Base-by-base conservation (phyloP, 1,140 invertebrate species). In the Aradophagus sp. region DNA sequence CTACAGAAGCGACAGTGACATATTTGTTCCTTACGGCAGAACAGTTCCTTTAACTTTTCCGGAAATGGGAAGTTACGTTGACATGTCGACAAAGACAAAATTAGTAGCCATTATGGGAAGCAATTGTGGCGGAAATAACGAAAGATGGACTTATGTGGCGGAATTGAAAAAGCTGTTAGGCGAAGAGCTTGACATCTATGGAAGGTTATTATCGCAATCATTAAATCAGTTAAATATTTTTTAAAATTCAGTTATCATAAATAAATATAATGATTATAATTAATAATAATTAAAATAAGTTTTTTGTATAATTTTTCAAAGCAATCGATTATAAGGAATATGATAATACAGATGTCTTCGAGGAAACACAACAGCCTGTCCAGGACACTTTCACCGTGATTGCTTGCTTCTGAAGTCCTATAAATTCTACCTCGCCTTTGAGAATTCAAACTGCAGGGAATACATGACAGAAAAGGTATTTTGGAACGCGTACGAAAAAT, bases 371-470 rank as follows among this genome's bases (percentile, higher is more conserved):
- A 84, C 72, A 0, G 63, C 53, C 0, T 91, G 91, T 74, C 88
- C 89, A 0, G 89, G 89, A 11, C 88, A 90, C 71, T 89, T 91
- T 48, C 77, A 61, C 39, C 67, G 59, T 0, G 89, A 91, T 65
- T 93, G 91, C 63, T 67, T 80, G 1, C 38, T 78, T 8, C 78
- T 92, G 5, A 71, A 86, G 1, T 38, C 83, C 0, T 94, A 93
- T 77, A 87, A 91, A 65, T 94, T 95, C 77, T 94, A 93, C 75
- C 78, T 94, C 17, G 87, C 92, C 0, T 91, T 94, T 55, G 93
- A 94, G 82, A 94, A 94, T 74, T 89, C 90, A 0, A 87, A 89
- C 55, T 93, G 91, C 56, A 79, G 81, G n/a, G 89, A 92, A 68
- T 93, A 93, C 68, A 76, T 93, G 14, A 92, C 91, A 0, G 91